Evolutionary conservation across 2,888 invertebrate species (phyloP), one percentile per base, ranked within the genome.

Genomic region (Branchipolynoe longqiensis): DNA sequence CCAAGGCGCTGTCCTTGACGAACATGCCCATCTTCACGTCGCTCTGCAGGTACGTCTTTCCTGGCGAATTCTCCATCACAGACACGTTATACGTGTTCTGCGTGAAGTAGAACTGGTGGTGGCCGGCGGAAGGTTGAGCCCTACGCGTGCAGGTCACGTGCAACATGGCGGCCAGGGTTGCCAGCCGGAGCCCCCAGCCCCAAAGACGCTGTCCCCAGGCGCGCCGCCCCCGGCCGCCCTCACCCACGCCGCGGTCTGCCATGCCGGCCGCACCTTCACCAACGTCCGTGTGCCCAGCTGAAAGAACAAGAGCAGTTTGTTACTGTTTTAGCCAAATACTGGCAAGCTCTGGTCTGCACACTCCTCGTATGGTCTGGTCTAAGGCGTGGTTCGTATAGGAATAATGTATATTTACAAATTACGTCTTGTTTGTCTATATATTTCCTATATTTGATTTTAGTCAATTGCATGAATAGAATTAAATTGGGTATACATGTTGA

Each of bases 11-110:
- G 62, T 92, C 93, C 54, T 93, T 92, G 87, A 96, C 93, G 87
- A 94, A 94, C 88, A 98, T 96, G 87, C 98, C 98, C 95, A 98
- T 97, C 90, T 96, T 96, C 12, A 90, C 87, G 90, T 96, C 96
- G 85, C 96, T 96, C 87, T 95, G 95, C 25, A 94, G 93, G 94
- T 96, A 97, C n/a, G 97, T 97, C 94, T 97, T 97, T 87, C 97
- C 97, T 0, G 90, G 87, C 18, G 92, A 90, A 85, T 91, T 92
- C 88, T 93, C 93, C 36, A 88, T 86, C 73, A 93, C 91, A 40
- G 91, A 91, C 28, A 90, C 92, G 89, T 92, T 92, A 90, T 93
- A 93, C 0, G 82, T n/a, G 31, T 87, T 78, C 41, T 91, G 89
- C n/a, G 93, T 92, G 88, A 93, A 93, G 4, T 88, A 87, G 78